Evolutionary conservation across 2,888 invertebrate genomes (phyloP).

Genomic region (Hoplodrina blanda): DNA sequence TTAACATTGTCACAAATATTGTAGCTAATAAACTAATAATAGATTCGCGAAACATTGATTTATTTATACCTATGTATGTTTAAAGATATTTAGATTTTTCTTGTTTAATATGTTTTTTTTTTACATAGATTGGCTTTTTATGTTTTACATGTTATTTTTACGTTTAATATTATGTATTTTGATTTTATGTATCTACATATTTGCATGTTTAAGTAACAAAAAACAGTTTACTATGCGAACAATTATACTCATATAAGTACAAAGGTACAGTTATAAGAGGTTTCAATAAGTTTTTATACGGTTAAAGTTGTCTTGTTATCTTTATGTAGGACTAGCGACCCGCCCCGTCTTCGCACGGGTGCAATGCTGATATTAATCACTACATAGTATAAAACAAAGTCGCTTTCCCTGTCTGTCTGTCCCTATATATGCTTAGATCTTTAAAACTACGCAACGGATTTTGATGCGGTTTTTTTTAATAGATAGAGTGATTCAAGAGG

Average conservation of each 20-base stretch:
- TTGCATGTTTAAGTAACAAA: background rate
- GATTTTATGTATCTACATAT: background rate
- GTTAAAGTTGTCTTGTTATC: background rate
- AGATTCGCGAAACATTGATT: background rate
- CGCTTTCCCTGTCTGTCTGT: too few species aligned
- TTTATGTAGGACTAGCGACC: background rate
- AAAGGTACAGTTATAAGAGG: background rate
- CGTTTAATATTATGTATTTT: constrained; percentile 5
- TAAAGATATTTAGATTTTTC: too few species aligned
- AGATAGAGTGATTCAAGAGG: too few species aligned
- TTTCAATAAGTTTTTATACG: background rate
- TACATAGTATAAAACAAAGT: too few species aligned
- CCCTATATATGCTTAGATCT: too few species aligned
- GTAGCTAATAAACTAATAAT: too few species aligned
- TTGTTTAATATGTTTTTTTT: background rate
- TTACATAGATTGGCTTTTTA: background rate
- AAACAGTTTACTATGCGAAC: background rate
- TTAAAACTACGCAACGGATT: too few species aligned
- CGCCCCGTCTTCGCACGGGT: too few species aligned
- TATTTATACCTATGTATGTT: background rate
- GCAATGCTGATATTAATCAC: too few species aligned
- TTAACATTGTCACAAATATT: background rate
- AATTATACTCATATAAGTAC: background rate
- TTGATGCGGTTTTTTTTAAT: too few species aligned
- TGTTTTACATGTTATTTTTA: background rate